phyloP scores from a whole-genome alignment of 2,888 invertebrate species.

The Seira musarum region DNA sequence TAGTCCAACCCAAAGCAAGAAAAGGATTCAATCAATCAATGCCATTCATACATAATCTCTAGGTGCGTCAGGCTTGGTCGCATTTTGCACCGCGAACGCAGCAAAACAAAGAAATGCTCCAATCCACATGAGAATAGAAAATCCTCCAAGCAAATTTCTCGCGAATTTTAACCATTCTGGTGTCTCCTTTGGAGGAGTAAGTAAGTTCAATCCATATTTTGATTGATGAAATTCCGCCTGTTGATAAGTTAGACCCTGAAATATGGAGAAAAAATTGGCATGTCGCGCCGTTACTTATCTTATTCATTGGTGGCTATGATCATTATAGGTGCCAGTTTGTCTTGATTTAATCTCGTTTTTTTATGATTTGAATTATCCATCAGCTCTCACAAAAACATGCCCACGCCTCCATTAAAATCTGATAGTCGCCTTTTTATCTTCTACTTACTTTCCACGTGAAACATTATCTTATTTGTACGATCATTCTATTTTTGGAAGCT shows the following conservation, averaged over 20 bases:
- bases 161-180: slow-evolving; percentile 75
- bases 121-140: slow-evolving; percentile 73
- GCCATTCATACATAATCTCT: slow-evolving; percentile 73
- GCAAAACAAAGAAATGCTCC: slow-evolving; percentile 73
- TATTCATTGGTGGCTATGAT: too few species aligned
- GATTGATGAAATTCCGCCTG: too few species aligned
- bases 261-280: neutral
- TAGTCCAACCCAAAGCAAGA: too few species aligned
- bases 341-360: neutral
- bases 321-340: neutral
- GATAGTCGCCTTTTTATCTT: neutral
- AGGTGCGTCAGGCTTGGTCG: slow-evolving; percentile 72
- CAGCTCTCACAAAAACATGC: neutral
- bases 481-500: neutral
- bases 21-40: too few species aligned
- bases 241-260: too few species aligned
- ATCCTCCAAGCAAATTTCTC: slow-evolving; percentile 75
- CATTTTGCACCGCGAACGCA: slow-evolving; percentile 72
- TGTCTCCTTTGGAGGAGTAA: slow-evolving; percentile 74
- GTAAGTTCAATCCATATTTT: slow-evolving; percentile 73
- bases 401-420: neutral
- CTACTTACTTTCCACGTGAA: neutral
- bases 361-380: neutral
- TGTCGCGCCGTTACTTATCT: too few species aligned
- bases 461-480: neutral